A percentile compares a stretch with the other conserved stretches of the same genome.
Evolutionary conservation across 1,140 invertebrate species (phyloP).

Genomic region (Artemia franciscana): DNA sequence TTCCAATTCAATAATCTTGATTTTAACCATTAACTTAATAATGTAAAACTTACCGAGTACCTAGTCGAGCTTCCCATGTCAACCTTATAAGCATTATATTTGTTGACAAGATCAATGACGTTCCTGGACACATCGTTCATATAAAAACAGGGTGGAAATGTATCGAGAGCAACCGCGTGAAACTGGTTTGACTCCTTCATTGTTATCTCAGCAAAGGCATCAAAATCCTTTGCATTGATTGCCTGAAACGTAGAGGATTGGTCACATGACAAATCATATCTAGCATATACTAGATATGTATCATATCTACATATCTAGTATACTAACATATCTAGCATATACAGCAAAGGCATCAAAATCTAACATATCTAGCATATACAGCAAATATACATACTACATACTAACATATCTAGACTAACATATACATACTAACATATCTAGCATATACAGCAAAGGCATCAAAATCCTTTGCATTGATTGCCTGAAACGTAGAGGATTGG

Average conservation of each 20-base stretch:
- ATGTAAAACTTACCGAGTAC: conserved; percentile 29
- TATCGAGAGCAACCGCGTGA: conserved; percentile 81
- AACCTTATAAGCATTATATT: conserved; percentile 36
- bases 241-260: too few relatives aligned
- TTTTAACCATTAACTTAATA: too few relatives aligned
- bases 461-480: conserved; percentile 62
- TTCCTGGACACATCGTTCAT: conserved; percentile 65
- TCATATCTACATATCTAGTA: conserved; percentile 6
- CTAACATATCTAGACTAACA: too few relatives aligned
- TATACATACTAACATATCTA: too few relatives aligned
- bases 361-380: too few relatives aligned
- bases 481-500: too few relatives aligned
- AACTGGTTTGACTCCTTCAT: conserved; percentile 97
- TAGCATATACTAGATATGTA: conserved; percentile 4
- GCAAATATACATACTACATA: too few relatives aligned
- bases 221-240: conserved; percentile 56
- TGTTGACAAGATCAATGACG: conserved; percentile 56
- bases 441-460: conserved; percentile 58
- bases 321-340: too few relatives aligned
- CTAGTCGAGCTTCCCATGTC: neutral
- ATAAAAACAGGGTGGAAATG: conserved; percentile 78
- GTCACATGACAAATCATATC: conserved; percentile 9
- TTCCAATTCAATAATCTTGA: too few relatives aligned
- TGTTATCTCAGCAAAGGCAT: conserved; percentile 68
- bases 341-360: too few relatives aligned